Evolutionary conservation across 1,140 invertebrate species (phyloP), one percentile per base, ranked within the genome.

Genomic region (Zophobas atratus): DNA sequence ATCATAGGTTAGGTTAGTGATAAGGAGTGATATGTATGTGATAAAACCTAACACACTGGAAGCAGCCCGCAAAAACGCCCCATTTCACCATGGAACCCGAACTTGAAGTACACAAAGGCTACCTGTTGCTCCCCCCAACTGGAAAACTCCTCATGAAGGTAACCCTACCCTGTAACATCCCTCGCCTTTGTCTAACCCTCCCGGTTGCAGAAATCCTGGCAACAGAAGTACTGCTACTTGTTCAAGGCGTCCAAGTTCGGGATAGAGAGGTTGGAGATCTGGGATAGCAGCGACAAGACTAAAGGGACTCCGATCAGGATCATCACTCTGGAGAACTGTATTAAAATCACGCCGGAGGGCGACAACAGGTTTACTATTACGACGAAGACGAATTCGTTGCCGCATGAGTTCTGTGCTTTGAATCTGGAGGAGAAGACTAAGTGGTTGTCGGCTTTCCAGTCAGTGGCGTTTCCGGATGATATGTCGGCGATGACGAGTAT

Each of bases 181-280:
- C 63, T 63, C 41, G 6, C 36, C 77, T 81, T 81, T 36, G 81
- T 56, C 20, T 55, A n/a, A 38, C 55, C 4, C 5, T 76, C 82
- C 53, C 80, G 85, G 82, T 81, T 90, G 73, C 85, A 94, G 92
- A 94, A 94, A 92, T 89, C 91, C 6, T 94, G 93, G 93, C 92
- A 93, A 80, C 93, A 92, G 81, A 94, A 92, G 84, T 93, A 91
- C 81, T 94, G 93, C 83, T 89, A 94, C 80, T 86, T 96, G 1
- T 96, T 93, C 80, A 93, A 92, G 87, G 90, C 93, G 39, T 96
- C 94, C 84, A 95, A 94, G 84, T 92, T 92, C 87, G 95, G 95
- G 6, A 93, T 96, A 80, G 93, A 94, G 84, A 88, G 95, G 56
- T 86, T 96, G 41, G 95, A 96, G 89, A 92, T 96, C 79, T 96